Conservation (phyloP, 2,888 invertebrate genomes). For the Athalia cordata region DNA sequence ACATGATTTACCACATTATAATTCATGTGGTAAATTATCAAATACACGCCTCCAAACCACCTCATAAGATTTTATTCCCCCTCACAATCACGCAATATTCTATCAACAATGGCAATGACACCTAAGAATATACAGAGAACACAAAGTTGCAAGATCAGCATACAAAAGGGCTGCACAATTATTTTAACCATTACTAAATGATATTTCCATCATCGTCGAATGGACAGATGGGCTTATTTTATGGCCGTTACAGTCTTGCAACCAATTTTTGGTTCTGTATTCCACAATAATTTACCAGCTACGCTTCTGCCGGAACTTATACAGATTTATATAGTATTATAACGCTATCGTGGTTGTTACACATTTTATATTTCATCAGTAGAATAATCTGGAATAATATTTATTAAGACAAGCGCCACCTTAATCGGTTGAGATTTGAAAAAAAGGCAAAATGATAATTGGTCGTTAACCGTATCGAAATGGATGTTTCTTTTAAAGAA, state of each 20-base stretch:
- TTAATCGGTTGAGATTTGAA: neutral
- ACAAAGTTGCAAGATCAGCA: slow-evolving; percentile 69
- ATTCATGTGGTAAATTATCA: neutral
- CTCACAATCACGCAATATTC: slow-evolving; percentile 34
- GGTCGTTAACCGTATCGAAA: neutral
- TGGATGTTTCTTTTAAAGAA: too few relatives aligned
- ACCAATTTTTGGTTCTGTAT: slow-evolving; percentile 44
- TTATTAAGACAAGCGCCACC: neutral
- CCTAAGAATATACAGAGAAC: slow-evolving; percentile 61
- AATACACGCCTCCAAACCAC: slow-evolving; percentile 21
- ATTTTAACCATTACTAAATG: slow-evolving; percentile 51
- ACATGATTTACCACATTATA: neutral
- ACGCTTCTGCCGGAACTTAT: slow-evolving; percentile 53
- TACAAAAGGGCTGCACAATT: slow-evolving; percentile 72
- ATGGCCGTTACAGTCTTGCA: neutral
- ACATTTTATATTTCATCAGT: neutral
- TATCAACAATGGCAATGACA: slow-evolving; percentile 31
- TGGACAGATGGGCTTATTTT: neutral
- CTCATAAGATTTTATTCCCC: neutral
- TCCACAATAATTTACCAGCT: slow-evolving; percentile 39
- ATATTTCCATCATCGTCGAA: neutral
- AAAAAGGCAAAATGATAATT: neutral
- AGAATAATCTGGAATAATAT: slow-evolving; percentile 1
- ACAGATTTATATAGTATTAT: slow-evolving; percentile 48
- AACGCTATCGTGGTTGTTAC: slow-evolving; percentile 43